Base-by-base conservation (phyloP, 2,113 vertebrate species). In the Eurystomus gularis region DNA sequence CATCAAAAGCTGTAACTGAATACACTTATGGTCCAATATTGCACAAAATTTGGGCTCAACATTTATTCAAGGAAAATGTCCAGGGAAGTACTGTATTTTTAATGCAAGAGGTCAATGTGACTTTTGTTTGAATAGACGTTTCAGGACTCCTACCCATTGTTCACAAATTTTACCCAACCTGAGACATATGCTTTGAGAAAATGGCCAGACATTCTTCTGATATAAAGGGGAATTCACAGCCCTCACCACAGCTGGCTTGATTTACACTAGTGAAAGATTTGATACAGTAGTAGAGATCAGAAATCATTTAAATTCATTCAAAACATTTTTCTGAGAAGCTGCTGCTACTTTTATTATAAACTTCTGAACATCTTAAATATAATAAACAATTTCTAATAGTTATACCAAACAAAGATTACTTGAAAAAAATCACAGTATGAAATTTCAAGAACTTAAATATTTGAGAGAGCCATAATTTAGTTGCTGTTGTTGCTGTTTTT, bases 1-100 rank as follows among this genome's bases (percentile, higher is more conserved):
- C 52, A 77, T 94, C 89, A 95, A 95, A 97, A 95, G 75, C 42
- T 92, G 85, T 86, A 94, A 96, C 81, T 81, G 64, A 95, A 94
- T 95, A 95, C 62, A 82, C 75, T 79, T 60, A 48, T n/a, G 28
- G 72, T 96, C 76, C 91, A 69, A 93, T 85, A 96, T 79, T 79
- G 82, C 90, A 88, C 92, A 96, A 86, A 95, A 96, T 93, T 94
- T 95, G 62, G 39, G 21, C 33, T 92, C 52, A 94, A 39, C 16
- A 31, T 82, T 29, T 71, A 35, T 76, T 87, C 70, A 82, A 37
- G 37, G 31, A 91, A 89, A 94, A 82, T 12, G 61, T 82, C 33
- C 54, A 66, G 23, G 57, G 40, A 76, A 85, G 20, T 11, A 39
- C 28, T 86, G 54, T 57, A 72, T 55, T 81, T 84, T 85, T 75